Percentiles rank a stretch among this genome's conserved stretches.
These are phyloP conservation scores for Eledona agricola DNA, from an alignment of 2,888 invertebrate genomes.

Conservation along the genomic window DNA sequence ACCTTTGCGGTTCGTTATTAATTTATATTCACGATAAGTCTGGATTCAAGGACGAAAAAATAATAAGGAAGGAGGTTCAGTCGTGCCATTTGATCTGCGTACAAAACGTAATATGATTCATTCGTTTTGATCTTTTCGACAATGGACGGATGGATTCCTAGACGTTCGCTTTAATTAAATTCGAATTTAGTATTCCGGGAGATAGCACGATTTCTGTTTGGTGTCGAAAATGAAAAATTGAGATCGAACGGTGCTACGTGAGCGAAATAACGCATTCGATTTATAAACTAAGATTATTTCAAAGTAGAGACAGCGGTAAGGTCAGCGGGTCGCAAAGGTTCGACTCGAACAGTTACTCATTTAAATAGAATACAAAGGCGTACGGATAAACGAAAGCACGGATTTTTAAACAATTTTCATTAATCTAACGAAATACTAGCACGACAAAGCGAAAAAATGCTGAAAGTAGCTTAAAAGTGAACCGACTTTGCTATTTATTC, in stretches of 20 bases:
- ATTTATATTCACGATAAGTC: conserved; percentile 22
- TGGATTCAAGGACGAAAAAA: conserved; percentile 10
- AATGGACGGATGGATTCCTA: conserved; percentile 8
- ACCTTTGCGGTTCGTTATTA: conserved; percentile 7
- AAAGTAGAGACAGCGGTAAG: too few species aligned
- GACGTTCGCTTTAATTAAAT: not conserved
- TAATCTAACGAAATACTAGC: too few species aligned
- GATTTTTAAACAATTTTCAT: too few species aligned
- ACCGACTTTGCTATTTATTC: too few species aligned
- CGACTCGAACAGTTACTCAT: conserved; percentile 12
- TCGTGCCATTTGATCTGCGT: conserved; percentile 7
- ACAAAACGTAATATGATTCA: conserved; percentile 21
- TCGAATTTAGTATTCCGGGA: not conserved
- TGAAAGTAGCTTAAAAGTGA: too few species aligned
- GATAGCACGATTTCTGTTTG: conserved; percentile 4
- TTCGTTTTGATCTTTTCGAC: conserved; percentile 8
- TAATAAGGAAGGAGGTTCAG: conserved; percentile 19
- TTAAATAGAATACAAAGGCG: conserved; percentile 13
- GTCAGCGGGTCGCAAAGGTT: conserved; percentile 8
- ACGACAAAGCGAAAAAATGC: too few species aligned
- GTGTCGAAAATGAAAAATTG: conserved; percentile 24
- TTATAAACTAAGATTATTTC: too few species aligned
- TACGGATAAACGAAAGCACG: too few species aligned
- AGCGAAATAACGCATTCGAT: conserved; percentile 3
- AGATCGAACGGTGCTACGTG: conserved; percentile 16